phyloP scores from a whole-genome alignment of 2,888 invertebrate genomes.

The Scelioninae gen. 1 region DNA sequence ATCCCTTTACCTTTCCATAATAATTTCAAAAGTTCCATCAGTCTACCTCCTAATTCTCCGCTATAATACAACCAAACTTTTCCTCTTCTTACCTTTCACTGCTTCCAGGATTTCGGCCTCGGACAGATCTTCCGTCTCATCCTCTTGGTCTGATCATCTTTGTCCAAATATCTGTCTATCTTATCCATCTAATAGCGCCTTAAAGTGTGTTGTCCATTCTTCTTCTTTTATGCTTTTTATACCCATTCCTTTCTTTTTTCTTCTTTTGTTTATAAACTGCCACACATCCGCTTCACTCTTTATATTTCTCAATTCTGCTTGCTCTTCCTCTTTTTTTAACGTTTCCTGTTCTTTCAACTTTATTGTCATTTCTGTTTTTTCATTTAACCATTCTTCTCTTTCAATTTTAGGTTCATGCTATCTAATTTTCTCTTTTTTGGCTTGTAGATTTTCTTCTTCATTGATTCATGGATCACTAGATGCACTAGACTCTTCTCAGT shows the following conservation, averaged over 20 bases:
- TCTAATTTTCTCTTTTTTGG: too few relatives aligned
- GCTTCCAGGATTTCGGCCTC: conserved; percentile 36
- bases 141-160: background rate
- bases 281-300: conserved; percentile 16
- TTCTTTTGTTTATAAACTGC: conserved; percentile 32
- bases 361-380: conserved; percentile 1
- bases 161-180: too few relatives aligned
- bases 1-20: conserved; percentile 54
- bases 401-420: too few relatives aligned
- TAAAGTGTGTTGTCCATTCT: conserved; percentile 20
- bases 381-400: conserved; percentile 2
- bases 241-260: conserved; percentile 9
- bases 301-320: too few relatives aligned
- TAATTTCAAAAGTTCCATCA: background rate
- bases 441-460: too few relatives aligned
- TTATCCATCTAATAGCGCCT: conserved; percentile 7
- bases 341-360: background rate
- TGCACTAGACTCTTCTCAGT: too few relatives aligned
- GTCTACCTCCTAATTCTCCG: background rate
- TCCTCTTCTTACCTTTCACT: conserved; percentile 35
- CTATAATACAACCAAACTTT: conserved; percentile 59
- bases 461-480: too few relatives aligned
- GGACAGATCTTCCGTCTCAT: background rate
- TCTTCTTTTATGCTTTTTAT: background rate
- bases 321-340: conserved; percentile 17